phyloP scores from a whole-genome alignment of 2,888 invertebrate species.

The Lepidonotus clava region DNA sequence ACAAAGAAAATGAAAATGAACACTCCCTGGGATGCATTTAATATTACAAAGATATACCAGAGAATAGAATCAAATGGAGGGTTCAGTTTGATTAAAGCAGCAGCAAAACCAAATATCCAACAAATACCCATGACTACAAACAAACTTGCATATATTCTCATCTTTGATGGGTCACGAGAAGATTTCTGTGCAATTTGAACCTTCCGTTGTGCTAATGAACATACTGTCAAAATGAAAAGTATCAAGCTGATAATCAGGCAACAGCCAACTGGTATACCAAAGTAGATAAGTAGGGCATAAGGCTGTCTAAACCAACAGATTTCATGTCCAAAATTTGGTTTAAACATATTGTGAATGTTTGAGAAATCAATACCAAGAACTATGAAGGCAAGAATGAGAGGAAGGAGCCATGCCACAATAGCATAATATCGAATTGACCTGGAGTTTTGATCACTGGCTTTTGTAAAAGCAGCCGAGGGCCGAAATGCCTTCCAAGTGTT shows the following conservation, averaged over 20 bases:
- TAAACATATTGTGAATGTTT: not conserved
- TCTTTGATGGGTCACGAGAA: not conserved
- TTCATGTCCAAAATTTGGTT: not conserved
- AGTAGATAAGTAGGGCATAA: conserved; percentile 5
- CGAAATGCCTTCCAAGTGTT: conserved; percentile 17
- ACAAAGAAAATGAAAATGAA: conserved; percentile 29
- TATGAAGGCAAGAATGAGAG: not conserved
- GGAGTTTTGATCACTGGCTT: not conserved
- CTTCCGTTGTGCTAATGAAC: too few species aligned
- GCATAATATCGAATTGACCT: not conserved
- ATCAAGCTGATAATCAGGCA: conserved; percentile 16
- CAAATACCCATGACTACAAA: not conserved
- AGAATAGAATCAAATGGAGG: conserved; percentile 8
- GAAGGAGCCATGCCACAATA: not conserved
- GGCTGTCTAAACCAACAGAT: conserved; percentile 10
- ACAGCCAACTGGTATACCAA: conserved; percentile 15
- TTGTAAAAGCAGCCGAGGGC: not conserved
- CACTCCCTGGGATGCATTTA: conserved; percentile 19
- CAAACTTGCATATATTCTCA: not conserved
- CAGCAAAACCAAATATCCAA: conserved; percentile 20
- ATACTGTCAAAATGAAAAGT: not conserved
- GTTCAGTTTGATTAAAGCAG: not conserved
- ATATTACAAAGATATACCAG: conserved; percentile 13
- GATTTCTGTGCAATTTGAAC: too few species aligned
- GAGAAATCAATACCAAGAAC: not conserved